Base-by-base conservation (phyloP, 1,140 invertebrate genomes). In the Drosophila quadrilineata region DNA sequence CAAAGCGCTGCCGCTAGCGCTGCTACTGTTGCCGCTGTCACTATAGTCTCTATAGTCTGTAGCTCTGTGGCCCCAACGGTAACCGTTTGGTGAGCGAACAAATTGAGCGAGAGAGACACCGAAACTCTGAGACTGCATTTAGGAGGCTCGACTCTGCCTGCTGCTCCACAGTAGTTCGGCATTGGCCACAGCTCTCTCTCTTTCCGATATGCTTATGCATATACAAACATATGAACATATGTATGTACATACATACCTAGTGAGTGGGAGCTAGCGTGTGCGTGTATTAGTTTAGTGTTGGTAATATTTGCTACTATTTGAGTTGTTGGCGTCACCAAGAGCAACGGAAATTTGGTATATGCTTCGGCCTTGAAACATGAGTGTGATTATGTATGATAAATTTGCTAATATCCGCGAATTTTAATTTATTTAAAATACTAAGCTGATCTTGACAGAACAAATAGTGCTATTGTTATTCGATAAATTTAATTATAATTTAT, bases 141-240 rank as follows among this genome's bases (percentile, higher is more conserved):
- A n/a, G 64, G 64, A 67, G 64, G 64, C 64, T 67, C 58, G 64
- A 17, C 46, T 46, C 40, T 46, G 22, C 24, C n/a, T n/a, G n/a
- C n/a, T n/a, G 14, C 49, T 62, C 49, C 49, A 21, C 19, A 31
- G 19, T 26, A 43, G n/a, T 6, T 4, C 3, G 40, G 1, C 1
- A 41, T 9, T 10, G 17, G 21, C 40, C 24, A 14, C 24, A 28
- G 6, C 28, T 10, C 28, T 1, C 22, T 28, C 14, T 14, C 28
- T 45, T 28, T 28, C 16, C 41, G 12, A 45, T 45, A 45, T 45
- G n/a, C n/a, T 12, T 45, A 41, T 24, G 21, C 12, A 8, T 21
- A 1, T 38, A 43, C 12, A 43, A 36, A 12, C 6, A 40, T 16
- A 17, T 45, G 4, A 35, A 10, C 16, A 9, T 45, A 24, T 40